phyloP scores from a whole-genome alignment of 2,888 invertebrate species.

The Drosophila mulleri region DNA sequence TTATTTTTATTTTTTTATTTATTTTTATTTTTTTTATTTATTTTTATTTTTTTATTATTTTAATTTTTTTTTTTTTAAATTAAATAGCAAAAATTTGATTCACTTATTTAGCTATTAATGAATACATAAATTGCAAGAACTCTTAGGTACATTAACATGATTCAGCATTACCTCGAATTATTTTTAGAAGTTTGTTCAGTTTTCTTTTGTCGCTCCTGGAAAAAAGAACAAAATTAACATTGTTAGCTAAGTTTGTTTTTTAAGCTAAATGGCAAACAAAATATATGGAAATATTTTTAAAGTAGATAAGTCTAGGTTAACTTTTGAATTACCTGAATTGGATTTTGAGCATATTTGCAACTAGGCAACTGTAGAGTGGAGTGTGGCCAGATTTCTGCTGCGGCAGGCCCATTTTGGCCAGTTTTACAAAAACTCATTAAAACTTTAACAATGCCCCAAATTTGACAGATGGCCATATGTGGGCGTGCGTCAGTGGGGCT shows the following conservation, averaged over 20 bases:
- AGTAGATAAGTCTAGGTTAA: conserved; percentile 27
- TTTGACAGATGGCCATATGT: conserved; percentile 35
- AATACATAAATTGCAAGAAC: neutral
- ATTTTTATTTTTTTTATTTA: no score
- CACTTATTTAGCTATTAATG: neutral
- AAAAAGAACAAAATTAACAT: neutral
- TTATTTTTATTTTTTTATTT: no score
- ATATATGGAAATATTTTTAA: conserved; percentile 1
- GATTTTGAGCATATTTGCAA: conserved; percentile 16
- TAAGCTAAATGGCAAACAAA: conserved; percentile 29
- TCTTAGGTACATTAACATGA: no score
- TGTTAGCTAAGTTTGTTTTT: conserved; percentile 20
- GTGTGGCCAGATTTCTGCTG: conserved; percentile 14
- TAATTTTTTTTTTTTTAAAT: no score
- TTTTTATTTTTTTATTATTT: no score
- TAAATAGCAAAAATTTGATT: no score
- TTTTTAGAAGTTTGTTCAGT: neutral
- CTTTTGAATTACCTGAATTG: conserved; percentile 12
- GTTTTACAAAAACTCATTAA: conserved; percentile 60
- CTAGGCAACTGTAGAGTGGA: conserved; percentile 25
- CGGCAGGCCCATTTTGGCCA: neutral
- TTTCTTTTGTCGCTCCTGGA: no score
- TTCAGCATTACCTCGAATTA: neutral
- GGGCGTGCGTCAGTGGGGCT: conserved; percentile 4
- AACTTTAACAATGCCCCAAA: conserved; percentile 43